phyloP scores from a whole-genome alignment of 2,113 vertebrate species.

The Upupa epops region DNA sequence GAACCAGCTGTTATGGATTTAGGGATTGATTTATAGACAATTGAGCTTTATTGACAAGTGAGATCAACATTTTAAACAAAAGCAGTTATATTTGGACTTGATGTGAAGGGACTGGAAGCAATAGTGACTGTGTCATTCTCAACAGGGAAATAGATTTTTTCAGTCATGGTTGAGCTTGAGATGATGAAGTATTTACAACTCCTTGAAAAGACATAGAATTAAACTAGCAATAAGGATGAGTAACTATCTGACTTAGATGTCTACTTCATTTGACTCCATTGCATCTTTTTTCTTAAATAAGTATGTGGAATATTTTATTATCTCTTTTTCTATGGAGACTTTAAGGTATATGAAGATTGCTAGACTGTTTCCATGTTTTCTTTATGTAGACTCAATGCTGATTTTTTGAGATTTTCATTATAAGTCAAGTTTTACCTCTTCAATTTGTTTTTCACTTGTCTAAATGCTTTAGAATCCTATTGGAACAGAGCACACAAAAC shows the following conservation, averaged over 20 bases:
- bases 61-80: neutral
- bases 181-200: neutral
- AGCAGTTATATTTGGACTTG: neutral
- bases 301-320: neutral
- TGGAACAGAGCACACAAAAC: neutral
- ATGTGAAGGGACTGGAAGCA: neutral
- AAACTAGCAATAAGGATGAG: neutral
- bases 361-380: neutral
- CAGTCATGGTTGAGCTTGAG: neutral
- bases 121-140: neutral
- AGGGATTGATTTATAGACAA: neutral
- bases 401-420: neutral
- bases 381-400: neutral
- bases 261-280: neutral
- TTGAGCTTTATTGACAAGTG: neutral
- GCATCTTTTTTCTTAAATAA: fast-evolving
- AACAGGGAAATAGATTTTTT: neutral
- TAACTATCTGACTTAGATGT: neutral
- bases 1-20: neutral
- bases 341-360: neutral
- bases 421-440: neutral
- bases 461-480: neutral
- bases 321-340: neutral
- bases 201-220: neutral
- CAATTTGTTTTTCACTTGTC: neutral